phyloP scores from a whole-genome alignment of 2,888 invertebrate species.

The Drosophila atroscutellata region DNA sequence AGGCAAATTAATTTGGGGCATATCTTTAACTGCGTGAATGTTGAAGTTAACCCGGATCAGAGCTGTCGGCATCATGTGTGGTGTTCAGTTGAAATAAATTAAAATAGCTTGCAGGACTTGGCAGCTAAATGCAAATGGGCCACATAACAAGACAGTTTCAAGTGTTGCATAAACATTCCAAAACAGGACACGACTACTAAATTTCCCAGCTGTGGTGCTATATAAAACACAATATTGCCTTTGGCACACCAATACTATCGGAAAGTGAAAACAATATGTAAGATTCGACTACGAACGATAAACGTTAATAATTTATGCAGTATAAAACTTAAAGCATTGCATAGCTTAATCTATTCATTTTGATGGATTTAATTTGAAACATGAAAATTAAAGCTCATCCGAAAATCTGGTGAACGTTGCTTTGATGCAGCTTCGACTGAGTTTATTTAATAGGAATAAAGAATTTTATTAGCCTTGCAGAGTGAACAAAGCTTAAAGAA shows the following conservation, averaged over 20 bases:
- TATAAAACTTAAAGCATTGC: too few relatives aligned
- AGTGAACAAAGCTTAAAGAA: neutral
- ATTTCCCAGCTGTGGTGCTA: neutral
- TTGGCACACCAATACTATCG: neutral
- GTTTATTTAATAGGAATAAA: neutral
- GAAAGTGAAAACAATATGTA: neutral
- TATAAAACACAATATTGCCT: neutral
- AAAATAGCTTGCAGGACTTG: slow-evolving; percentile 17
- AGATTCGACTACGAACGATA: neutral
- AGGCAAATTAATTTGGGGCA: slow-evolving; percentile 41
- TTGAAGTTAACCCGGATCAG: slow-evolving; percentile 5
- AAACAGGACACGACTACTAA: neutral
- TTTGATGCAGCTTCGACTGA: neutral
- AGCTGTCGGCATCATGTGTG: neutral
- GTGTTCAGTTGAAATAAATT: slow-evolving; percentile 9
- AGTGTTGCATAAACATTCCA: slow-evolving; percentile 34
- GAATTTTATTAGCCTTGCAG: neutral
- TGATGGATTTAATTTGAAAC: neutral
- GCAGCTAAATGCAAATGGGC: slow-evolving; percentile 12
- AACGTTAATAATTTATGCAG: neutral
- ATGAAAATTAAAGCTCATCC: neutral
- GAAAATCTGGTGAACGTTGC: neutral
- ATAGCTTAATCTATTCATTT: too few relatives aligned
- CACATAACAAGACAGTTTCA: slow-evolving; percentile 20
- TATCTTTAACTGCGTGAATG: slow-evolving; percentile 24